Evolutionary conservation across 2,888 invertebrate species (phyloP).

Genomic region (Incurvaria masculella): DNA sequence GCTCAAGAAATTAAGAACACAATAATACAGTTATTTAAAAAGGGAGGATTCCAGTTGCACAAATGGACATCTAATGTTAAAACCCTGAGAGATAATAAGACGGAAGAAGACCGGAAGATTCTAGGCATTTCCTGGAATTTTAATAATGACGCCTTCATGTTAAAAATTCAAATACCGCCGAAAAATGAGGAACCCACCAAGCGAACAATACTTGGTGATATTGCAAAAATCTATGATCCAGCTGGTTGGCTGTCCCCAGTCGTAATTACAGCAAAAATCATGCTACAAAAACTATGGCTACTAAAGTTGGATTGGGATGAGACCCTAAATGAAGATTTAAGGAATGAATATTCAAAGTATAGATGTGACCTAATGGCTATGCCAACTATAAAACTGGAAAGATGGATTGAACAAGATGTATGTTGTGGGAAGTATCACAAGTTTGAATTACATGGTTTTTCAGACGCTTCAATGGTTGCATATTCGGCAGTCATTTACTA

Average conservation of each 20-base stretch:
- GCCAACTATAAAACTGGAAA: background rate
- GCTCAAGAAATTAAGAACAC: background rate
- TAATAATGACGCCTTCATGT: background rate
- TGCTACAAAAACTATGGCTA: background rate
- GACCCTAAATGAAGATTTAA: background rate
- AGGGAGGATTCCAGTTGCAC: background rate
- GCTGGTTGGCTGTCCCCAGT: background rate
- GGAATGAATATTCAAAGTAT: background rate
- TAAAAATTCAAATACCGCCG: background rate
- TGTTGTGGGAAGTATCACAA: conserved; percentile 13
- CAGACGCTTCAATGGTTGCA: conserved; percentile 17
- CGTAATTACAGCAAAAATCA: background rate
- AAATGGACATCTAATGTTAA: background rate
- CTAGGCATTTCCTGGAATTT: background rate
- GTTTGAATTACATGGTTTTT: conserved; percentile 19
- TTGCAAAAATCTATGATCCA: background rate
- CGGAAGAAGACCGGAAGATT: background rate
- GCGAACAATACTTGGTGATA: background rate
- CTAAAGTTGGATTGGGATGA: background rate
- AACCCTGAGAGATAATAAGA: background rate
- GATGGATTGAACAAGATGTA: background rate
- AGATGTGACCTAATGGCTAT: background rate
- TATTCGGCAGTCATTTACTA: conserved; percentile 18
- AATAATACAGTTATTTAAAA: background rate
- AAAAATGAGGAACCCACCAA: background rate